phyloP scores from a whole-genome alignment of 2,113 vertebrate genomes.

The Nothobranchius furzeri region DNA sequence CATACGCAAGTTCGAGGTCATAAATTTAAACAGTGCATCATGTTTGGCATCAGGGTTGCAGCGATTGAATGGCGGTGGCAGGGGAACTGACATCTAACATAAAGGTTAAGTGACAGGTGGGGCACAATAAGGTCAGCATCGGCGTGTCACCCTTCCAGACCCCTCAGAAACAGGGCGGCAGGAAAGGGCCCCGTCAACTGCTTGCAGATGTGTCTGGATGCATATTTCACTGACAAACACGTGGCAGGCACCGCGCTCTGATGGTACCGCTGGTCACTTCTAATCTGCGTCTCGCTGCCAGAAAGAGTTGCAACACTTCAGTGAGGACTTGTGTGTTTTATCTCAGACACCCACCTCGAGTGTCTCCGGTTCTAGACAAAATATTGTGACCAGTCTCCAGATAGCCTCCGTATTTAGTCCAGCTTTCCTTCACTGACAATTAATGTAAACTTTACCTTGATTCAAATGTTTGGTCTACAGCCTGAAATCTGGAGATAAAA shows the following conservation, averaged over 20 bases:
- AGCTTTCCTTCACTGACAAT: not conserved
- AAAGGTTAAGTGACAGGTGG: constrained; percentile 81
- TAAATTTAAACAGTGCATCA: constrained; percentile 55
- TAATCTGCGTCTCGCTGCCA: constrained; percentile 73
- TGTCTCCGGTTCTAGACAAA: constrained; percentile 45
- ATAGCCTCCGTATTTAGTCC: constrained; percentile 39
- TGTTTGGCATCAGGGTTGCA: constrained; percentile 60
- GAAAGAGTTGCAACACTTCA: constrained; percentile 57
- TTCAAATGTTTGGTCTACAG: not conserved
- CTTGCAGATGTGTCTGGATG: constrained; percentile 83
- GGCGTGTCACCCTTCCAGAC: constrained; percentile 75
- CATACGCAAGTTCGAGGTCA: constrained; percentile 64
- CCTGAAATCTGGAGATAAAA: not conserved
- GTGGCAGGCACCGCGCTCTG: constrained; percentile 77
- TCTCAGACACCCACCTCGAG: constrained; percentile 45
- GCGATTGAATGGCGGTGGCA: constrained; percentile 64
- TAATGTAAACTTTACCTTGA: constrained; percentile 1
- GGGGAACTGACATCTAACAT: constrained; percentile 77
- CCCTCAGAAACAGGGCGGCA: constrained; percentile 72
- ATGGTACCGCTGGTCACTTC: constrained; percentile 78
- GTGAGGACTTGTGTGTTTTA: constrained; percentile 43
- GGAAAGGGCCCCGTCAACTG: constrained; percentile 79
- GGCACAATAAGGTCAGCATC: constrained; percentile 78
- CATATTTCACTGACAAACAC: constrained; percentile 77
- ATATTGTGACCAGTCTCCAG: constrained; percentile 58